Base-by-base conservation (phyloP, 1,140 invertebrate species). In the Drosophila gunungcola region DNA sequence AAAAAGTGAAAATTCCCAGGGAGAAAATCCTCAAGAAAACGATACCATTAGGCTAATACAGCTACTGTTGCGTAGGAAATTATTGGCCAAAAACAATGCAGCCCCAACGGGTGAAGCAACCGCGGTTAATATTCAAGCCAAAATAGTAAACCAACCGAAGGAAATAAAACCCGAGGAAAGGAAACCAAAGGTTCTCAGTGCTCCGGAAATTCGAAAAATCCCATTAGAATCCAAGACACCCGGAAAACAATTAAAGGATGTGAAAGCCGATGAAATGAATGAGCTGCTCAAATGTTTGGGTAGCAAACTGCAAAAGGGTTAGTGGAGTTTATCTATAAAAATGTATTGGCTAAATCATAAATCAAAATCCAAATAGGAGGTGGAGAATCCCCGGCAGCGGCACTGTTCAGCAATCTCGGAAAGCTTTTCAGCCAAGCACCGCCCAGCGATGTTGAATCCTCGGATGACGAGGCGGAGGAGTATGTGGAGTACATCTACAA, bases 401-500 rank as follows among this genome's bases (percentile, higher is more conserved):
- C 79, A 0, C 25, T 92, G 4, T 62, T 90, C 39, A 89, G 70
- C 48, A 89, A 91, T 58, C 68, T 92, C 13, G 79, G 80, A 12
- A 83, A 91, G 64, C 70, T 92, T 16, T 73, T 92, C 2, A 86
- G 83, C 42, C 83, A 77, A 43, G 79, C 61, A 10, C 91, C 91
- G 2, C 54, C 88, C 2, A 91, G 73, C 21, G 91, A 91, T 65
- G 55, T 80, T 2, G 91, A 80, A 27, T 82, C 85, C 3, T 83
- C 86, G 12, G 91, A 92, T 38, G 84, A 88, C n/a, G 89, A 90
- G 29, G 90, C 78, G n/a, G 90, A 92, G 38, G 90, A 92, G 38
- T 92, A 91, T 45, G 70, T 91, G 38, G 92, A 92, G 54, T 92
- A 91, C 43, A 81, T 92, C 42, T 92, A 91, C 36, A 90, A 73